A percentile compares a stretch with the other conserved stretches of the same genome.
Evolutionary conservation across 2,113 vertebrate species (phyloP).

Genomic region (Cyprinodon variegatus): DNA sequence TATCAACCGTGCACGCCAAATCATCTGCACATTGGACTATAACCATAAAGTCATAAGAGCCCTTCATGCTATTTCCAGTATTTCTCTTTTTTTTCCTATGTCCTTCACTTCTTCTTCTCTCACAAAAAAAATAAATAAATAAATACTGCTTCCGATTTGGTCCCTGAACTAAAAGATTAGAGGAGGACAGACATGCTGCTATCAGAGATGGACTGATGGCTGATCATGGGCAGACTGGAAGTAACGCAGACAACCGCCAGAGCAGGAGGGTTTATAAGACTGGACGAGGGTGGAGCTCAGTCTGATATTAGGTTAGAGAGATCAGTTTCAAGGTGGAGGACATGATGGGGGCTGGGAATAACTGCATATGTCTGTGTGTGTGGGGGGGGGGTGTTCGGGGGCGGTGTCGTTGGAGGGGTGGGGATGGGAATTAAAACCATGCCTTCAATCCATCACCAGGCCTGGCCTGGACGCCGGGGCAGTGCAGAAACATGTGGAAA

Average conservation of each 20-base stretch:
- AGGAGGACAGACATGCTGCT: neutral
- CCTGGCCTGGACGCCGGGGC: slow-evolving; percentile 66
- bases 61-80: neutral
- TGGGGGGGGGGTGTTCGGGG: slow-evolving; percentile 9
- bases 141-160: neutral
- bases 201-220: slow-evolving; percentile 33
- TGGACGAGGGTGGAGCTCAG: slow-evolving; percentile 39
- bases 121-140: neutral
- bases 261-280: slow-evolving; percentile 30
- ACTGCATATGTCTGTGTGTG: slow-evolving; percentile 20
- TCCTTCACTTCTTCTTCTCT: neutral
- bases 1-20: neutral
- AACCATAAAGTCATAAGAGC: neutral
- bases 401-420: slow-evolving; percentile 11
- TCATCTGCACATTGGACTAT: neutral
- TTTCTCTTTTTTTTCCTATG: neutral
- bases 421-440: slow-evolving; percentile 75
- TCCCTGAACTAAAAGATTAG: neutral
- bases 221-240: slow-evolving; percentile 51
- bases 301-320: slow-evolving; percentile 61
- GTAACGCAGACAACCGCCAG: slow-evolving; percentile 46
- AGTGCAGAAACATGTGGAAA: slow-evolving; percentile 81
- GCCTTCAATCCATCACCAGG: slow-evolving; percentile 76
- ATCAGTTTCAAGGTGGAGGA: slow-evolving; percentile 13
- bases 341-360: neutral